Evolutionary conservation across 1,140 invertebrate species (phyloP).

Genomic region (Heliothis subflexa): DNA sequence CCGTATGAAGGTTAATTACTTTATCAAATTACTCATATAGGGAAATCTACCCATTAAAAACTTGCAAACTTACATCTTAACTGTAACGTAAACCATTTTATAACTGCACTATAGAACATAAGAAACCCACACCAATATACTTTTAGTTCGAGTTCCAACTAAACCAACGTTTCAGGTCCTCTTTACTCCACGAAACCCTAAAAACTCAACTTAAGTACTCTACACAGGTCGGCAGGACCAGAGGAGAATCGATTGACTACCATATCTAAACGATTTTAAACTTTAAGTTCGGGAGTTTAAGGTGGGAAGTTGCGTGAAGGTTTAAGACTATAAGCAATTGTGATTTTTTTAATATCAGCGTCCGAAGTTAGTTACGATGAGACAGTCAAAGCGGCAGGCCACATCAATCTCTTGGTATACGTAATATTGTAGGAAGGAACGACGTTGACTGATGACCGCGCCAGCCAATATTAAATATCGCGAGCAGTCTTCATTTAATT

Average conservation of each 20-base stretch:
- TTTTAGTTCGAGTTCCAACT: no score
- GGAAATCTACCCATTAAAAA: no score
- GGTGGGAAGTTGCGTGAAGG: not conserved
- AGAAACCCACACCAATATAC: no score
- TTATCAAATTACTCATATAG: no score
- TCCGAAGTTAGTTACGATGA: constrained; percentile 47
- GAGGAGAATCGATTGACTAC: constrained; percentile 22
- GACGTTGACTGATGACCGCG: constrained; percentile 54
- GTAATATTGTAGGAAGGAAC: constrained; percentile 50
- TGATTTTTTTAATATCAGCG: constrained; percentile 53
- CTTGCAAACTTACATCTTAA: no score
- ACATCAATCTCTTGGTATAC: constrained; percentile 53
- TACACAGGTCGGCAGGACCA: constrained; percentile 18
- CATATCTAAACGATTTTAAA: not conserved
- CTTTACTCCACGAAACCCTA: not conserved
- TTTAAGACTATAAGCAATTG: constrained; percentile 29
- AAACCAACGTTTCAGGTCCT: no score
- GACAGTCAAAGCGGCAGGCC: constrained; percentile 49
- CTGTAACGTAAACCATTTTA: no score
- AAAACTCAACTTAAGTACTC: constrained; percentile 33
- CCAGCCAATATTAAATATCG: constrained; percentile 54
- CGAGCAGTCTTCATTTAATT: constrained; percentile 51
- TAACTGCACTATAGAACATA: no score
- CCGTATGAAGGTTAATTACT: no score
- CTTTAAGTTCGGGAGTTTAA: not conserved